Evolutionary conservation across 2,797 vertebrate genomes (phyloP).

Genomic region (Miichthys miiuy): DNA sequence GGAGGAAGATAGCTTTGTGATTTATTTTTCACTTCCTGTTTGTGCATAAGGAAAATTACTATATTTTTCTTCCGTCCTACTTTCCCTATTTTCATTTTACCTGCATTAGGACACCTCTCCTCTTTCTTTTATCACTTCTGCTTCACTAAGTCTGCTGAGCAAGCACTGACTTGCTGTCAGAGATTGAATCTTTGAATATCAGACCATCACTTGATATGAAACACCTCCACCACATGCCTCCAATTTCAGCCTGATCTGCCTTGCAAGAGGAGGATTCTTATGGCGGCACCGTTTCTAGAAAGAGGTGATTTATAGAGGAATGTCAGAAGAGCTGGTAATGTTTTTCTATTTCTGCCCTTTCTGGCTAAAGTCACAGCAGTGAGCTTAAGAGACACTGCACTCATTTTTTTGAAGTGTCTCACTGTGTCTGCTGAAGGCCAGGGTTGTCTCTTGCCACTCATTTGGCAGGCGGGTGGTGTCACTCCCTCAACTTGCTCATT

Average conservation of each 20-base stretch:
- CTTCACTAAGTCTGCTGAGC: slow-evolving; percentile 35
- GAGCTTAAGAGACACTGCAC: slow-evolving; percentile 20
- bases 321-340: slow-evolving; percentile 17
- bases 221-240: slow-evolving; percentile 39
- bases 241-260: slow-evolving; percentile 60
- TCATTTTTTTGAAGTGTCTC: slow-evolving; percentile 41
- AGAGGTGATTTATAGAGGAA: slow-evolving; percentile 26
- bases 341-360: slow-evolving; percentile 3
- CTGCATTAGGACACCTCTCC: not conserved
- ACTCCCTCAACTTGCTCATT: slow-evolving; percentile 60
- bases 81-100: not conserved
- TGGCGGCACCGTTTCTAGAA: slow-evolving; percentile 41
- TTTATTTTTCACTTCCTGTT: not conserved
- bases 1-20: not conserved
- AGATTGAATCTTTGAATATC: slow-evolving; percentile 25
- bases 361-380: slow-evolving; percentile 49
- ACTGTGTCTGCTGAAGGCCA: slow-evolving; percentile 54
- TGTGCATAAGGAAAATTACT: fast-evolving
- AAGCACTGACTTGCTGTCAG: slow-evolving; percentile 22
- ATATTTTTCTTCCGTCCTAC: not conserved
- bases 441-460: slow-evolving; percentile 50
- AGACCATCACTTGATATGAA: slow-evolving; percentile 23
- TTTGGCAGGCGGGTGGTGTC: slow-evolving; percentile 48
- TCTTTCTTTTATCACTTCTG: slow-evolving; percentile 21
- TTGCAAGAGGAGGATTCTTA: slow-evolving; percentile 61